Evolutionary conservation across 2,113 vertebrate species (phyloP), one percentile per base, ranked within the genome.

Genomic region (Triplophysa siluroides): DNA sequence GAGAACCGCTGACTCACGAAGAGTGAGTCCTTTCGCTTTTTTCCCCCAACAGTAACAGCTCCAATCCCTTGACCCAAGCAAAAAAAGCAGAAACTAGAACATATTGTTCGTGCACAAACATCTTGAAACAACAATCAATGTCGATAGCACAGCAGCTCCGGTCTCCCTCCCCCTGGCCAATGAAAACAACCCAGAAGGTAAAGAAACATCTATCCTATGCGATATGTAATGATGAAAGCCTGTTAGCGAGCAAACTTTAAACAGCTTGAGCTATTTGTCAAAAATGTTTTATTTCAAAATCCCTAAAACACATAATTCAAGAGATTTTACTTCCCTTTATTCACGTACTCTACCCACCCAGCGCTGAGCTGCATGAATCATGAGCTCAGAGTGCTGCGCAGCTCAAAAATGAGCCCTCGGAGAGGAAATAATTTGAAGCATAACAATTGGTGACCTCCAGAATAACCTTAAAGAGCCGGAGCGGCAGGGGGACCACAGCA

Each of bases 301-400:
- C 54, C 58, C 33, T 38, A 71, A 65, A 74, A 54, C 65, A 52
- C 12, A 77, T 52, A 64, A 65, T 79, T 76, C 47, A 76, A 83
- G 72, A 77, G 60, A 78, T 77, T 50, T 64, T 72, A 77, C 72
- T 80, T 80, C 16, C 73, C 56, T 62, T 79, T 45, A 63, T 47
- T 63, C 63, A 80, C 68, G 68, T 78, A 78, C 61, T 52, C 62
- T 63, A 74, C 62, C 78, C 83, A 75, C 45, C 78, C 50, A 19
- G 61, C 62, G 63, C 63, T 33, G 73, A 50, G 80, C 56, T 68
- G 78, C 50, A 33, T 70, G 79, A 71, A 54, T 73, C 70, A 67
- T 38, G 16, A 33, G 76, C 63, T 70, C 64, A 41, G 64, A 58
- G 33, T 60, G 24, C 45, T 69, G 69, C 52, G 50, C 50, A 66